These are phyloP conservation scores for Murina feae DNA, from an alignment of 2,113 vertebrate genomes.

Conservation along the genomic window DNA sequence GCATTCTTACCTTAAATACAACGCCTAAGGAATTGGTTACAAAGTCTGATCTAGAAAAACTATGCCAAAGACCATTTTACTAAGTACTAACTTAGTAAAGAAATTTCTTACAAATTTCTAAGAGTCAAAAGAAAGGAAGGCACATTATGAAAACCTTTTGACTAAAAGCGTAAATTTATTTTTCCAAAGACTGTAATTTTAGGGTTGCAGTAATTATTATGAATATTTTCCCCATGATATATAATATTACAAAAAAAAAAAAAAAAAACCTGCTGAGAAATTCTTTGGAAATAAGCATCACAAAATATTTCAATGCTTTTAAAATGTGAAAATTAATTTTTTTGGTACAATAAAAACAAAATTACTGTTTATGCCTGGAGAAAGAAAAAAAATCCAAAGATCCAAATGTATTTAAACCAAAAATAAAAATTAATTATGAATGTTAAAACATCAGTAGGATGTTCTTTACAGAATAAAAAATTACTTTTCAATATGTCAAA, in stretches of 20 bases:
- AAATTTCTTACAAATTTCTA: slow-evolving; percentile 31
- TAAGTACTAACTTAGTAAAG: not conserved
- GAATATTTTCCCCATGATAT: not conserved
- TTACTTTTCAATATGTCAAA: not conserved
- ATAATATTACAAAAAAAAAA: slow-evolving; percentile 15
- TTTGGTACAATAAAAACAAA: not conserved
- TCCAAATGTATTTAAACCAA: not conserved
- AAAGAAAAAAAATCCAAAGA: not conserved
- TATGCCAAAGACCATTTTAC: not conserved
- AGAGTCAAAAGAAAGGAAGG: slow-evolving; percentile 25
- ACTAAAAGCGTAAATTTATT: not conserved
- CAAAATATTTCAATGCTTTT: not conserved
- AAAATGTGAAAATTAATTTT: not conserved
- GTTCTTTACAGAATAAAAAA: not conserved
- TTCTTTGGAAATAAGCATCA: not conserved
- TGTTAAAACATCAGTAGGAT: not conserved
- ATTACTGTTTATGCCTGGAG: not conserved
- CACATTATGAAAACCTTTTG: not conserved
- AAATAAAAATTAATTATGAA: not conserved
- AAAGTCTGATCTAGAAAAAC: not conserved
- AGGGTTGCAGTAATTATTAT: not conserved
- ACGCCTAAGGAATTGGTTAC: not conserved
- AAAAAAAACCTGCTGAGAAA: slow-evolving; percentile 5
- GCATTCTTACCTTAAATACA: not conserved
- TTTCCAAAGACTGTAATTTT: not conserved